These are phyloP conservation scores for Gouania willdenowi DNA, from an alignment of 2,797 vertebrate genomes.

Conservation along the genomic window DNA sequence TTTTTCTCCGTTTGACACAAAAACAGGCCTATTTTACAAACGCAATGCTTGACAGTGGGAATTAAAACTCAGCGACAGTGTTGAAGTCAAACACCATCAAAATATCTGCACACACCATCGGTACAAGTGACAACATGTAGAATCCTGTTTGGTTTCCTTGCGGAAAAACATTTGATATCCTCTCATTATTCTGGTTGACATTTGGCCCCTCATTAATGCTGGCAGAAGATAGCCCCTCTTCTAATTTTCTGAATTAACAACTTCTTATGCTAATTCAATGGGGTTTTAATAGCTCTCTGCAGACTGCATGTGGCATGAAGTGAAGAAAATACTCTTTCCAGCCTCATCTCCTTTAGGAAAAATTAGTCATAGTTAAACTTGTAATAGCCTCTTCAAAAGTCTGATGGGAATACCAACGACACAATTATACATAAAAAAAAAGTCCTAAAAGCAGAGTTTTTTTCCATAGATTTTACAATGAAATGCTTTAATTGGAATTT, in stretches of 20 bases:
- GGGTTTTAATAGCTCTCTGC: slow-evolving; percentile 52
- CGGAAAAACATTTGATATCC: slow-evolving; percentile 38
- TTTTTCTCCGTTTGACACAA: slow-evolving; percentile 5
- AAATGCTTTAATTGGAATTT: no score
- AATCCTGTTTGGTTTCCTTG: slow-evolving; percentile 32
- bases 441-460: no score
- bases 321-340: slow-evolving; percentile 3
- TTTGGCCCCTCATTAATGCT: slow-evolving; percentile 39
- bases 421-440: no score
- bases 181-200: slow-evolving; percentile 44
- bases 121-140: slow-evolving; percentile 7
- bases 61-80: not conserved
- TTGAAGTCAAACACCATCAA: slow-evolving; percentile 7
- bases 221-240: slow-evolving; percentile 41
- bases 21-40: slow-evolving; percentile 16
- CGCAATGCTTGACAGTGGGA: slow-evolving; percentile 1
- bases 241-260: slow-evolving; percentile 59
- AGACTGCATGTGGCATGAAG: slow-evolving; percentile 28
- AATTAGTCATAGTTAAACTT: slow-evolving; percentile 2
- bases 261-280: slow-evolving; percentile 55
- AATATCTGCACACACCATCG: not conserved
- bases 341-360: not conserved
- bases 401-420: slow-evolving; percentile 1
- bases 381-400: slow-evolving; percentile 14
- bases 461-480: no score